Evolutionary conservation across 1,140 invertebrate genomes (phyloP), one percentile per base, ranked within the genome.

Genomic region (Orius laevigatus): DNA sequence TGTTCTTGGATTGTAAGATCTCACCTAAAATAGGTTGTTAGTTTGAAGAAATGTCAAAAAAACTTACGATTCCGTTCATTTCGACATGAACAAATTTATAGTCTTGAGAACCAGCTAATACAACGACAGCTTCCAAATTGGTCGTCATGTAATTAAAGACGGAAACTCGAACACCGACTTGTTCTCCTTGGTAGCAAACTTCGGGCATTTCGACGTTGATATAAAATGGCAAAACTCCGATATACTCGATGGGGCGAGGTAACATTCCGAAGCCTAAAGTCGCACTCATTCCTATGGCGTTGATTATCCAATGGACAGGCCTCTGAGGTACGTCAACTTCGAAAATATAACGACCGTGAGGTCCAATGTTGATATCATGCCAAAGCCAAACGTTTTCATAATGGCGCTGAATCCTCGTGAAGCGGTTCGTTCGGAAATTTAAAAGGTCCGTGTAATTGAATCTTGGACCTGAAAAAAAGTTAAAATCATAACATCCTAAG

Each of bases 51-150:
- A 36, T 12, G 42, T 48, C 20, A 54, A 5, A 35, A 49, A 63
- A 62, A 59, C 72, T 72, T 40, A 83, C 87, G 50, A 84, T 79
- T 42, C 91, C 91, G 61, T 88, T 76, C 55, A 85, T 79, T 62
- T 92, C 90, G 1, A 97, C 90, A 55, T 93, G 84, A 9, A 97
- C 85, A 61, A 94, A 95, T 66, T 91, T 88, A 62, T 93, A 95
- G 59, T 91, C 76, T 0, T 71, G 71, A 12, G 87, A 91, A n/a
- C 76, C 75, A n/a, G 74, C 75, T 12, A 96, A 67, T 5, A 91
- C 81, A 0, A 96, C 82, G 0, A 85, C 77, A 5, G 84, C 87
- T 67, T 87, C 81, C 45, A 90, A 79, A 46, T 82, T 75, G 35
- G 78, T 75, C 16, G 71, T 73, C 78, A 89, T 79, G 62, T 93